phyloP scores from a whole-genome alignment of 2,113 vertebrate species.

The Platysteira castanea region DNA sequence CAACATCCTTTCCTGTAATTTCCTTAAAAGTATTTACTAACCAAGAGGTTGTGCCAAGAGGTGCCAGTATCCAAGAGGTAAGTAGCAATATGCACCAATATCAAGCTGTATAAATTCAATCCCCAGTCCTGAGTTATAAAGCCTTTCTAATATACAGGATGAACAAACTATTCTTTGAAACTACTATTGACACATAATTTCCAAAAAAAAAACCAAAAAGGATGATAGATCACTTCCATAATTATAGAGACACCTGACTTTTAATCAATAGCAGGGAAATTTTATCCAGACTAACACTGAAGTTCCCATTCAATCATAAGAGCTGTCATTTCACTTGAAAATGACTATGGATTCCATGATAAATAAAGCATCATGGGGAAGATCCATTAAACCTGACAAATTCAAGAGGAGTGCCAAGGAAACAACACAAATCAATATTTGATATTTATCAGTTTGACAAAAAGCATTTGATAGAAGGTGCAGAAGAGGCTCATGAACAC shows the following conservation, averaged over 20 bases:
- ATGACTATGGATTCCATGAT: slow-evolving; percentile 32
- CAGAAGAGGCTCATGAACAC: neutral
- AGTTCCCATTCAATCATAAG: slow-evolving; percentile 20
- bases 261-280: slow-evolving; percentile 23
- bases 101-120: neutral
- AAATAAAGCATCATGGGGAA: slow-evolving; percentile 39
- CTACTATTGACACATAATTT: neutral
- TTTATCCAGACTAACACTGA: slow-evolving; percentile 1
- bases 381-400: slow-evolving; percentile 47
- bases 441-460: slow-evolving; percentile 58
- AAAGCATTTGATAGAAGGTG: slow-evolving; percentile 13
- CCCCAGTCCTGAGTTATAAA: neutral
- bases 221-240: neutral
- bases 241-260: slow-evolving; percentile 15
- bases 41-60: neutral
- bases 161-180: neutral
- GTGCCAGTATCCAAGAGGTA: neutral
- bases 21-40: neutral
- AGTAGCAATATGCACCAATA: neutral
- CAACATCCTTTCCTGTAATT: neutral
- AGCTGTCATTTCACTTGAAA: slow-evolving; percentile 40
- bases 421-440: slow-evolving; percentile 42
- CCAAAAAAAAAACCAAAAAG: neutral
- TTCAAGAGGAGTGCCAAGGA: slow-evolving; percentile 45
- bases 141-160: neutral